These are phyloP conservation scores for Lepeophtheirus nordmannii DNA, from an alignment of 2,888 invertebrate species.

Conservation along the genomic window DNA sequence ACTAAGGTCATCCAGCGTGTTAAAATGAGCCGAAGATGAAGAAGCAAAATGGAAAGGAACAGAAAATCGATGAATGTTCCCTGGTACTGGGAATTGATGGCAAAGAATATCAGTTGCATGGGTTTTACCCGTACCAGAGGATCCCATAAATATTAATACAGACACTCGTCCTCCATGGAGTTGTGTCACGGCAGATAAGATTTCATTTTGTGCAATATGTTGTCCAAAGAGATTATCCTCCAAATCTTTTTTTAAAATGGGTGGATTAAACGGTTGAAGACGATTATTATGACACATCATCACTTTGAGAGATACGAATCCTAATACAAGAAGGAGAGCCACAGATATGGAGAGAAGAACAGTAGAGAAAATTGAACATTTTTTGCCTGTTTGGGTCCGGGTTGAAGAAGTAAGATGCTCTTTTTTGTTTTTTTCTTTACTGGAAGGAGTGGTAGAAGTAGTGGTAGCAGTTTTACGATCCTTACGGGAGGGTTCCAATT, in stretches of 20 bases:
- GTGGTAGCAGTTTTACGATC: too few species aligned
- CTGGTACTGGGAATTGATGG: neutral
- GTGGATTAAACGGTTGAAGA: neutral
- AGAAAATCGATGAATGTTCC: conserved; percentile 3
- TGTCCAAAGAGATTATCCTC: conserved; percentile 12
- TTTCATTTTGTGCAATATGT: neutral
- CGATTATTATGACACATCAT: neutral
- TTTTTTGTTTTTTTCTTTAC: neutral
- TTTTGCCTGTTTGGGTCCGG: neutral
- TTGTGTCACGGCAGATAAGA: neutral
- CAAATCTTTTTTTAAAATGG: neutral
- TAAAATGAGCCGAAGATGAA: neutral
- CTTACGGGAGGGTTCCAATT: neutral
- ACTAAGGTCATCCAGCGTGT: conserved; percentile 8
- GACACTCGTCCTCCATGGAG: neutral
- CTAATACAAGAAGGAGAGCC: neutral
- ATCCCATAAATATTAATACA: conserved; percentile 6
- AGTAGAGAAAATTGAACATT: neutral
- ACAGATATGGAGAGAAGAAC: neutral
- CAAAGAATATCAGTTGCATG: neutral
- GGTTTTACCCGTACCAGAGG: conserved; percentile 1
- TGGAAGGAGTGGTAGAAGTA: neutral
- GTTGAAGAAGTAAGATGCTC: neutral
- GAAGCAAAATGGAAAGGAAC: conserved; percentile 7
- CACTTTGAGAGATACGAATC: neutral